Percentiles rank a stretch among this genome's conserved stretches.
phyloP scores from a whole-genome alignment of 2,797 vertebrate genomes.

The Lates japonicus region DNA sequence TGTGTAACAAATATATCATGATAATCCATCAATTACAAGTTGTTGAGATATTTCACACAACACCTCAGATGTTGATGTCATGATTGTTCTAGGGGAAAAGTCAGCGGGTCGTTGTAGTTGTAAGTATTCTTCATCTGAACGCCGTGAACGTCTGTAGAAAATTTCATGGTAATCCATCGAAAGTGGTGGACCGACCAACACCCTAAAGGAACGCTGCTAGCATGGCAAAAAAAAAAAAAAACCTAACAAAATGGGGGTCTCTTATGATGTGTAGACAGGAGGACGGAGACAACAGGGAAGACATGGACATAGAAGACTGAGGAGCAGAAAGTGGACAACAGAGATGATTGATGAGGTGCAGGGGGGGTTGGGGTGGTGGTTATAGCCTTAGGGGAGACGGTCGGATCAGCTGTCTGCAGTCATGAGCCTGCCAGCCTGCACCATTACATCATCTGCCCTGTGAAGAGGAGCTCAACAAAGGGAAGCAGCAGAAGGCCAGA shows the following conservation, averaged over 20 bases:
- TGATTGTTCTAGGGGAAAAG: too few species aligned
- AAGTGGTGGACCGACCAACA: too few species aligned
- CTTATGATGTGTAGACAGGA: background rate
- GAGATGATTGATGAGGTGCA: slow-evolving; percentile 56
- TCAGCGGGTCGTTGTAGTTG: background rate
- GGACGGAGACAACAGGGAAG: slow-evolving; percentile 12
- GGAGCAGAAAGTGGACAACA: slow-evolving; percentile 22
- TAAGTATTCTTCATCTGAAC: background rate
- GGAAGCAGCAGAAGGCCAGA: slow-evolving; percentile 9
- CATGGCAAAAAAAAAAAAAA: background rate
- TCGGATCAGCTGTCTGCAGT: slow-evolving; percentile 76
- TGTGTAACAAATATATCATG: too few species aligned
- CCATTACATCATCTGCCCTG: slow-evolving; percentile 71
- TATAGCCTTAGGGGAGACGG: slow-evolving; percentile 43
- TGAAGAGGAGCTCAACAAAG: slow-evolving; percentile 51
- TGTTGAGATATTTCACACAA: too few species aligned
- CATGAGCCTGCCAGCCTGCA: slow-evolving; percentile 61
- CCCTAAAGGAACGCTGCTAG: too few species aligned
- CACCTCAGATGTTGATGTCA: too few species aligned
- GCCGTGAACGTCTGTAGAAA: too few species aligned
- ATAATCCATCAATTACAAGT: too few species aligned
- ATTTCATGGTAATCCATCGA: background rate
- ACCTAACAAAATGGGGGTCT: background rate
- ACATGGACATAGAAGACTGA: background rate
- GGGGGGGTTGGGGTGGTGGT: slow-evolving; percentile 8